phyloP scores from a whole-genome alignment of 1,140 invertebrate genomes.

The Ceratina calcarata region DNA sequence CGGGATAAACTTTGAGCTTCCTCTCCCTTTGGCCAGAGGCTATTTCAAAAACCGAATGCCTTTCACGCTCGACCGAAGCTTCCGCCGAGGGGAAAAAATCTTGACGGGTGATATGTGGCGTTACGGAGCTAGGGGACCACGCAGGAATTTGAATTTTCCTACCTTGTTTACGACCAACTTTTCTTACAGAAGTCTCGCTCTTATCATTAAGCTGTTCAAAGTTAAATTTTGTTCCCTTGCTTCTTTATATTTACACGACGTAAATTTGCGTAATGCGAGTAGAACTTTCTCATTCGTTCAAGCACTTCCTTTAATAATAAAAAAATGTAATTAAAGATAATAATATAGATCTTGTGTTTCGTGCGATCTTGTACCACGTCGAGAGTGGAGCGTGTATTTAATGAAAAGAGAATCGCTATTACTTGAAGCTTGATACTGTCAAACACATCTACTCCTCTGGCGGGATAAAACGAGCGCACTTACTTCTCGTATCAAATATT shows the following conservation, averaged over 20 bases:
- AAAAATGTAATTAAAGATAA: too few species aligned
- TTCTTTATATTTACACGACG: too few species aligned
- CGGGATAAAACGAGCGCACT: neutral
- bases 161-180: neutral
- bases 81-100: conserved; percentile 40
- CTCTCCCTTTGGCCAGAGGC: conserved; percentile 62
- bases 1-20: conserved; percentile 66
- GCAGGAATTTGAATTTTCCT: conserved; percentile 42
- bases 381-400: too few species aligned
- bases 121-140: neutral
- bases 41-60: conserved; percentile 38
- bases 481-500: conserved; percentile 9
- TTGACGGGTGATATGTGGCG: conserved; percentile 30
- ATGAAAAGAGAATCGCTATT: conserved; percentile 1
- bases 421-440: neutral
- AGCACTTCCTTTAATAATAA: too few species aligned
- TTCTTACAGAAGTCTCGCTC: conserved; percentile 16
- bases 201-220: conserved; percentile 6
- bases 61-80: neutral
- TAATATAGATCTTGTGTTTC: too few species aligned
- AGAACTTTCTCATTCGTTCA: too few species aligned
- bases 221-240: too few species aligned
- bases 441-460: neutral
- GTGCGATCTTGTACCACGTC: too few species aligned
- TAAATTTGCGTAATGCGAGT: too few species aligned